Base-by-base conservation (phyloP, 2,797 vertebrate species). In the Notoglanidium macrostoma region DNA sequence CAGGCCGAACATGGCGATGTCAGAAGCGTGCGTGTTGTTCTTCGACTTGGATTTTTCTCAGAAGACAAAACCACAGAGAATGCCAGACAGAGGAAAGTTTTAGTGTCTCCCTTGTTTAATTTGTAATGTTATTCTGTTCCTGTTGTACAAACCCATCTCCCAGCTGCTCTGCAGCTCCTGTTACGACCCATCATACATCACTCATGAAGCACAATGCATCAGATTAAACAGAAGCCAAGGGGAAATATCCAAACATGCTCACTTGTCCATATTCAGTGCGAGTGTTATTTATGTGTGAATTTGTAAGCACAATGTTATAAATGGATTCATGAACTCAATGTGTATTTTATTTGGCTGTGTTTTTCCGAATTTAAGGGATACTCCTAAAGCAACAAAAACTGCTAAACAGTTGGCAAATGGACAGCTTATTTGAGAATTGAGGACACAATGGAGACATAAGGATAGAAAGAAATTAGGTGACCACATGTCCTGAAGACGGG, bases 211-310 rank as follows among this genome's bases (percentile, higher is more conserved):
- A 85, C 54, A 54, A 85, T 76, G 55, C 59, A 49, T 82, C 84
- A 86, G 73, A 87, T 86, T 82, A 86, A 85, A 89, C 86, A 86
- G 79, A 89, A 89, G 85, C 85, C 61, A 70, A 23, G 26, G 68
- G 61, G 5, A 17, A 83, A 85, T 73, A 11, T 68, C 35, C 77
- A 83, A 80, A 89, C 59, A 26, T 26, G 23, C 81, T 40, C 73
- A 23, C 84, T 77, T 81, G 78, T 63, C 78, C 46, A 61, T 80
- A 63, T 80, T 80, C 6, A 65, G 51, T 85, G 15, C 29, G 32
- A 81, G 46, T 49, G 9, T 51, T 78, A 79, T 68, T 84, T 78
- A 54, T 83, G 70, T 40, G 86, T 67, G 86, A 46, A 76, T 49
- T 65, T 54, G 1, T 26, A 67, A 46, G 61, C 40, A 19, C 6